Evolutionary conservation across 2,888 invertebrate genomes (phyloP).

Genomic region (Peribatodes rhomboidaria): DNA sequence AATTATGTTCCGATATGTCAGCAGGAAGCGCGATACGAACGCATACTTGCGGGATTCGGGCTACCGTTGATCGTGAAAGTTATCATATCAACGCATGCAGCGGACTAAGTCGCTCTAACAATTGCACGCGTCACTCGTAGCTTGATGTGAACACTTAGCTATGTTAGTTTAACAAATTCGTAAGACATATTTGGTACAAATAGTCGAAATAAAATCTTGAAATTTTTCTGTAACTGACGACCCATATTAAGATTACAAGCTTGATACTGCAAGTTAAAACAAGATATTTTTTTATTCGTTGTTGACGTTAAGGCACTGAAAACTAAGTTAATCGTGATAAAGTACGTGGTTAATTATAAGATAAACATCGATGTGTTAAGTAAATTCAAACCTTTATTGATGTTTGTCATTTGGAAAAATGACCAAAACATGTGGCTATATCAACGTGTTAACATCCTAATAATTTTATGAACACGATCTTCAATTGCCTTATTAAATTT

Average conservation of each 20-base stretch:
- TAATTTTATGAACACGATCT: no score
- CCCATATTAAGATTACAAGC: neutral
- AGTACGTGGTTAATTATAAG: no score
- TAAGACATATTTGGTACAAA: constrained; percentile 33
- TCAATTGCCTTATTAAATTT: neutral
- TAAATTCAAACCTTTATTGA: no score
- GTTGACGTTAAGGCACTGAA: neutral
- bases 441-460: no score
- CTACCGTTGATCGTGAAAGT: constrained; percentile 17
- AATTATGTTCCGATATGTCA: constrained; percentile 16
- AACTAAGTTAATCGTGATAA: neutral
- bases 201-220: constrained; percentile 7
- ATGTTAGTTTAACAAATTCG: constrained; percentile 27
- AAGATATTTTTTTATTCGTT: no score
- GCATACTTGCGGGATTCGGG: neutral
- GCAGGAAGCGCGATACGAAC: neutral
- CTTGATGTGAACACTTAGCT: constrained; percentile 43
- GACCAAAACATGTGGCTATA: no score
- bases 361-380: no score
- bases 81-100: constrained; percentile 1
- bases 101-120: constrained; percentile 15
- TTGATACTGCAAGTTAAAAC: no score
- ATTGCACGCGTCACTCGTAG: constrained; percentile 47
- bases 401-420: no score
- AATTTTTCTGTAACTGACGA: neutral